Evolutionary conservation across 2,113 vertebrate species (phyloP), one percentile per base, ranked within the genome.

Genomic region (Mohoua ochrocephala): DNA sequence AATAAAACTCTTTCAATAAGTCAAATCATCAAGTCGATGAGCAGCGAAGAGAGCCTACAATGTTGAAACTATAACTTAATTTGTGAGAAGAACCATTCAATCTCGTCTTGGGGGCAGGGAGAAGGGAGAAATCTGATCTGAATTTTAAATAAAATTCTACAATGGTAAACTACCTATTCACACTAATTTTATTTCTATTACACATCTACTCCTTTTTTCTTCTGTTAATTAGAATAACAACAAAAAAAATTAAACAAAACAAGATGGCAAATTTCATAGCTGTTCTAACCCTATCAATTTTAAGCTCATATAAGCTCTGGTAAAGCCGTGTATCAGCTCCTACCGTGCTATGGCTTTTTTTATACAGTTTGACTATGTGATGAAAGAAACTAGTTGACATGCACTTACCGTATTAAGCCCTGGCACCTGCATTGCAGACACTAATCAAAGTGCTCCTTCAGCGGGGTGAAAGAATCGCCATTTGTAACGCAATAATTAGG

Each of bases 401-500:
- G 96, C 97, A 97, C 95, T 95, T 97, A 95, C 84, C 4, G n/a
- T 96, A 92, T 96, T 93, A 95, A 97, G 95, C 92, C 95, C 95
- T 79, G 61, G 91, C 97, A 98, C 97, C 98, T 98, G 97, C 92
- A 98, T 69, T 95, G 89, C 96, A 97, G 95, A 92, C 91, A 93
- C 97, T 98, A 97, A 98, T 98, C 98, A 98, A 98, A 98, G 95
- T 96, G 96, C 95, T 97, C 93, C 97, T 98, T 98, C 95, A 96
- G 77, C 95, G 75, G 95, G 98, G 97, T 98, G 97, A 98, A 98
- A 98, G 96, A 97, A 98, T 97, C 87, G 57, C 97, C 97, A 97
- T 98, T 98, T 98, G 98, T 97, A 97, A 98, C 44, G 57, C 97
- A 97, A 97, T 98, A 98, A 98, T 98, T 98, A 98, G 97, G 74